Percentiles rank a stretch among this genome's conserved stretches.
Conservation (phyloP, 1,140 invertebrate species). For the Nautilus pompilius region DNA sequence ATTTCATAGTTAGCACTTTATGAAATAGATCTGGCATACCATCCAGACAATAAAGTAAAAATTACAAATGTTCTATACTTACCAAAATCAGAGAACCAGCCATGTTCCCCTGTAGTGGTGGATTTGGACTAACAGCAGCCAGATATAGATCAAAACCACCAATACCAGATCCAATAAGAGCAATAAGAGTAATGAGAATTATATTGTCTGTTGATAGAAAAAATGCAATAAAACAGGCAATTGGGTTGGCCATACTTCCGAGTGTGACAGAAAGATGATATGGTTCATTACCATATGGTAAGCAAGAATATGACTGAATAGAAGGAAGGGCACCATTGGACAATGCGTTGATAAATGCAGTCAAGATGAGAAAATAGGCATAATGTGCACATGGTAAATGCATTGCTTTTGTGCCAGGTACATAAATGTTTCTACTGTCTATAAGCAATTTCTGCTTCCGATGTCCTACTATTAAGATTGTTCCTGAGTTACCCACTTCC, state of each 20-base stretch:
- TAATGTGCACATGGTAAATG: conserved; percentile 6
- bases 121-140: conserved; percentile 71
- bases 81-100: conserved; percentile 70
- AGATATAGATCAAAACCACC: conserved; percentile 68
- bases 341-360: conserved; percentile 42
- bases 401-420: conserved; percentile 1
- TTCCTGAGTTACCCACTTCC: too few species aligned
- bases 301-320: conserved; percentile 81
- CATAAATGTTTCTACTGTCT: too few species aligned
- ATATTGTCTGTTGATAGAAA: conserved; percentile 67
- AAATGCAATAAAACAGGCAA: conserved; percentile 77
- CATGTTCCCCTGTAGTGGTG: conserved; percentile 64
- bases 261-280: conserved; percentile 82
- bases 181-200: conserved; percentile 60
- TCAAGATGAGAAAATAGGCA: conserved; percentile 32
- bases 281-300: conserved; percentile 77
- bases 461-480: too few species aligned
- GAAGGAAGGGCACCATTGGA: conserved; percentile 74
- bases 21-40: too few species aligned
- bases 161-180: conserved; percentile 59
- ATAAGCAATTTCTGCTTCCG: too few species aligned
- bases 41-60: too few species aligned
- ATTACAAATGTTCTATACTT: too few species aligned
- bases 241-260: conserved; percentile 78
- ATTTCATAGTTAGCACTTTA: too few species aligned